Evolutionary conservation across 2,888 invertebrate species (phyloP).

Genomic region (Drosophila kuntzei): DNA sequence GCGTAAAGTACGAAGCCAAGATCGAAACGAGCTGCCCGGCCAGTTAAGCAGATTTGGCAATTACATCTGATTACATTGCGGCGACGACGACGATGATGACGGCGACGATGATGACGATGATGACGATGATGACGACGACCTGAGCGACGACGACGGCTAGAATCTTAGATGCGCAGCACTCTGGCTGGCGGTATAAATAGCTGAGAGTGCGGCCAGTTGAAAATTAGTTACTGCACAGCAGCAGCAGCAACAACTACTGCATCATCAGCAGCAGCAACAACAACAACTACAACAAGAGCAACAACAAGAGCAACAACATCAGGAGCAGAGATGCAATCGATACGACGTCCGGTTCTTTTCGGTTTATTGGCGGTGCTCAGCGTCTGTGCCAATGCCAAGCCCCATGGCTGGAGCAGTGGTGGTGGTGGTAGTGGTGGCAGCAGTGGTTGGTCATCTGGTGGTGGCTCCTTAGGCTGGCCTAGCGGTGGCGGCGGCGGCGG

Average conservation of each 20-base stretch:
- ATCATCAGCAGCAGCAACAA: conserved; percentile 6
- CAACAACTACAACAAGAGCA: conserved; percentile 23
- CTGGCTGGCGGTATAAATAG: conserved; percentile 68
- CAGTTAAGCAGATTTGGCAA: conserved; percentile 67
- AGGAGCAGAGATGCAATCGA: conserved; percentile 60
- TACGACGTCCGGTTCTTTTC: conserved; percentile 44
- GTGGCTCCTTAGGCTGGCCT: conserved; percentile 53
- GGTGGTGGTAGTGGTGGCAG: conserved; percentile 54
- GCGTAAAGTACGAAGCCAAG: conserved; percentile 31
- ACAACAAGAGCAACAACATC: conserved; percentile 18
- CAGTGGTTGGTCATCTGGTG: conserved; percentile 60
- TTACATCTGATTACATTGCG: conserved; percentile 73
- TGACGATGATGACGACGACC: conserved; percentile 21
- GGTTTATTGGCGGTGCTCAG: conserved; percentile 56
- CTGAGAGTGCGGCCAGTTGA: conserved; percentile 65
- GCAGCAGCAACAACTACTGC: conserved; percentile 36
- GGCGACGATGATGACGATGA: neutral
- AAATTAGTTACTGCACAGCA: conserved; percentile 76
- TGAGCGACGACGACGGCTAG: conserved; percentile 44
- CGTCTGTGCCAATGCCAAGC: conserved; percentile 55
- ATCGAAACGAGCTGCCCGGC: conserved; percentile 23
- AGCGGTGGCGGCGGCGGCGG: conserved; percentile 54
- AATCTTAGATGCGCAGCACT: conserved; percentile 64
- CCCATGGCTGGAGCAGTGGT: conserved; percentile 67
- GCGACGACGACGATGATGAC: conserved; percentile 10